phyloP scores from a whole-genome alignment of 2,888 invertebrate genomes.

The Netelia melanura region DNA sequence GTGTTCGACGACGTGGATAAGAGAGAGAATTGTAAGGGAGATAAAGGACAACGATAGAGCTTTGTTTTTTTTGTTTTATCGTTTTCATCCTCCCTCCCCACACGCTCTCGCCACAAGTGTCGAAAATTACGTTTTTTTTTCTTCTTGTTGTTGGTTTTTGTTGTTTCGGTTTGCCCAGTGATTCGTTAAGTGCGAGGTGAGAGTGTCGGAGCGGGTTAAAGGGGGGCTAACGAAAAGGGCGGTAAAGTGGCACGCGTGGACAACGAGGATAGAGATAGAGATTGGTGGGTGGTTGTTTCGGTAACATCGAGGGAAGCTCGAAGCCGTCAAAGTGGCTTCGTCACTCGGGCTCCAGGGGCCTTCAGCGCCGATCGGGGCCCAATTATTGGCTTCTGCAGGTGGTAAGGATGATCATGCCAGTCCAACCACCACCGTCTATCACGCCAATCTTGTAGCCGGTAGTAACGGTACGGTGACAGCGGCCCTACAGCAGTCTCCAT shows the following conservation, averaged over 20 bases:
- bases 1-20: too few relatives aligned
- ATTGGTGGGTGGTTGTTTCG: conserved; percentile 71
- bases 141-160: not conserved
- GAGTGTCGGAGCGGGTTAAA: not conserved
- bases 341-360: conserved; percentile 85
- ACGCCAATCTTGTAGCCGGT: conserved; percentile 84
- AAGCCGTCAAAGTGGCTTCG: conserved; percentile 85
- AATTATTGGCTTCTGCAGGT: conserved; percentile 81
- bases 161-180: not conserved
- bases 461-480: conserved; percentile 82
- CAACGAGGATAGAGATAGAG: conserved; percentile 61
- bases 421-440: conserved; percentile 79
- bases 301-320: conserved; percentile 74
- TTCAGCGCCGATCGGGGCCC: conserved; percentile 85
- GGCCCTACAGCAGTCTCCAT: conserved; percentile 82
- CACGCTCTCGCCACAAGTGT: too few relatives aligned
- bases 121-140: not conserved
- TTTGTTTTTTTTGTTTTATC: too few relatives aligned
- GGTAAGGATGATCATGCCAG: conserved; percentile 78
- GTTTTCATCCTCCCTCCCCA: too few relatives aligned
- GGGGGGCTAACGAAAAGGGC: conserved; percentile 70
- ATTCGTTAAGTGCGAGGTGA: not conserved
- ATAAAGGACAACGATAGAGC: too few relatives aligned
- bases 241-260: conserved; percentile 72
- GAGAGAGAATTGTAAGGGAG: too few relatives aligned